A percentile compares a stretch with the other conserved stretches of the same genome.
These are phyloP conservation scores for Atethmia centrago DNA, from an alignment of 2,888 invertebrate species.

Conservation along the genomic window DNA sequence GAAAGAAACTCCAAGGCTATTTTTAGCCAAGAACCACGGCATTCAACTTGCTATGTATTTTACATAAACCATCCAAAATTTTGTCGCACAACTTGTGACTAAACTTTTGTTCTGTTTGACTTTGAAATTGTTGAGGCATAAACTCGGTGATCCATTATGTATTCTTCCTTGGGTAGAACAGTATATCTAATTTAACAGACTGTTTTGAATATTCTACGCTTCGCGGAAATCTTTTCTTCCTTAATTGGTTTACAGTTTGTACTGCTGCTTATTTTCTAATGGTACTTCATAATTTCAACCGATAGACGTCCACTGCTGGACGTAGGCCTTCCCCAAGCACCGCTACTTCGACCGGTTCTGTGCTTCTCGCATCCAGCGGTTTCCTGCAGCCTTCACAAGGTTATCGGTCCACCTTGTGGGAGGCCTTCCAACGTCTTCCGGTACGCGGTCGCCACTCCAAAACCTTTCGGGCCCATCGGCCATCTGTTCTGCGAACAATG, in stretches of 20 bases:
- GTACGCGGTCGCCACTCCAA: no score
- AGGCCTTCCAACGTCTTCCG: no score
- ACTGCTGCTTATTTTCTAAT: background rate
- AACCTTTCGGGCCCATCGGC: no score
- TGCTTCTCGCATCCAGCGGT: no score
- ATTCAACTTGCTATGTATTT: conserved; percentile 26
- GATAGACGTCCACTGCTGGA: no score
- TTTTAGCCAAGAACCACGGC: conserved; percentile 19
- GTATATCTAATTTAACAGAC: conserved; percentile 44
- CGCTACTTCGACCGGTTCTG: no score
- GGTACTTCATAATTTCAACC: no score
- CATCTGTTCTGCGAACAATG: no score
- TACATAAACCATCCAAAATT: conserved; percentile 45
- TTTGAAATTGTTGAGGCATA: conserved; percentile 42
- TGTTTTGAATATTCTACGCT: conserved; percentile 27
- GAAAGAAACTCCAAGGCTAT: background rate
- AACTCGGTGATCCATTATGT: conserved; percentile 36
- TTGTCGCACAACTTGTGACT: conserved; percentile 27
- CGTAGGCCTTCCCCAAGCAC: no score
- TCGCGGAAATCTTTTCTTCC: background rate
- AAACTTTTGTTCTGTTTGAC: conserved; percentile 56
- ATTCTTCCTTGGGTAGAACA: conserved; percentile 21
- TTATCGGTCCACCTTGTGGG: no score
- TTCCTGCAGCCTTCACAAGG: no score
- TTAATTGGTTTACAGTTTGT: background rate